Percentiles rank a stretch among this genome's conserved stretches.
Conservation (phyloP, 1,140 invertebrate genomes). For the Conopomorpha cramerella region DNA sequence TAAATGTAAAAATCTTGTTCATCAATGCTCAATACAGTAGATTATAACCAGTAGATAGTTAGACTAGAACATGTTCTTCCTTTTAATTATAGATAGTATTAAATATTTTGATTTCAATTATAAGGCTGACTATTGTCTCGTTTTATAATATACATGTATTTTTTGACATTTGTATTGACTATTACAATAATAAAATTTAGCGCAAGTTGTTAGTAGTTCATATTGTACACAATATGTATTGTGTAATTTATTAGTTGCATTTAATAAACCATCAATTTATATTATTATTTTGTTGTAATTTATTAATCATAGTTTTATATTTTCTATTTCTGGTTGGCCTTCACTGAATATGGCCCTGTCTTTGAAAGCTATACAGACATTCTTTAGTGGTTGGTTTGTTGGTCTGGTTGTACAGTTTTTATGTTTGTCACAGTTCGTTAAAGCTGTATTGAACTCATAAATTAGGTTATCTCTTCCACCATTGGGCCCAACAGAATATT, state of each 20-base stretch:
- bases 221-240: no score
- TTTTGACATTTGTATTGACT: no score
- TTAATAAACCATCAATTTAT: no score
- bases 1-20: background rate
- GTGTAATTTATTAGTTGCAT: no score
- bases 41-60: background rate
- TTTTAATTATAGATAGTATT: no score
- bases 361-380: slow-evolving; percentile 60
- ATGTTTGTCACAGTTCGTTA: slow-evolving; percentile 57
- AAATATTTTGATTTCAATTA: no score
- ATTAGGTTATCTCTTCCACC: slow-evolving; percentile 71
- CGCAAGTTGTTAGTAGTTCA: no score
- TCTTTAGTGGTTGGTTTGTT: slow-evolving; percentile 46
- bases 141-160: no score
- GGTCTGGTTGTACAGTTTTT: slow-evolving; percentile 53
- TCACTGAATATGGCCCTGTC: slow-evolving; percentile 51
- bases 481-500: slow-evolving; percentile 73
- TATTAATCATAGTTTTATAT: slow-evolving; percentile 27
- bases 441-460: slow-evolving; percentile 65
- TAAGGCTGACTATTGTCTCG: no score
- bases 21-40: background rate
- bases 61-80: no score
- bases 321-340: slow-evolving; percentile 45
- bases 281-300: slow-evolving; percentile 2
- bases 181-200: no score